Evolutionary conservation across 2,888 invertebrate genomes (phyloP).

Genomic region (Acanthopleura granulata): DNA sequence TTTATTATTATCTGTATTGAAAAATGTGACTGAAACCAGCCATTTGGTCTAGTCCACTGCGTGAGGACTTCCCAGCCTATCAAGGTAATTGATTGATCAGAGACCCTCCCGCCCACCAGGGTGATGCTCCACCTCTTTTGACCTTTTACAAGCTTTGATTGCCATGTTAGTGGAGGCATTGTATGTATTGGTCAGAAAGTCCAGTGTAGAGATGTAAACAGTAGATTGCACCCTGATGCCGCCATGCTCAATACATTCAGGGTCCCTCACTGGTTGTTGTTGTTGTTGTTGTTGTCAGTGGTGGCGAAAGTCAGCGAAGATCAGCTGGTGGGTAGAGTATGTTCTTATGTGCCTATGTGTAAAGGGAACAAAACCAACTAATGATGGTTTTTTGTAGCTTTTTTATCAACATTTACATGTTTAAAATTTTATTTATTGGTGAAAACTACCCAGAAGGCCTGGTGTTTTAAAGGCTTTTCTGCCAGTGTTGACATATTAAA

Average conservation of each 20-base stretch:
- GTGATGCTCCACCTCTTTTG: too few relatives aligned
- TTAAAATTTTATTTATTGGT: constrained; percentile 34
- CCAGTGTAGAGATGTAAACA: constrained; percentile 1
- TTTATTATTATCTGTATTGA: background rate
- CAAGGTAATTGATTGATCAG: too few relatives aligned
- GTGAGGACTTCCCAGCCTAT: too few relatives aligned
- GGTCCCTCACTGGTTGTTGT: background rate
- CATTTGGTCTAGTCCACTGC: too few relatives aligned
- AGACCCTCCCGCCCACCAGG: too few relatives aligned
- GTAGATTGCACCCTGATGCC: background rate
- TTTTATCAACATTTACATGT: constrained; percentile 30
- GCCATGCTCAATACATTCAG: constrained; percentile 4
- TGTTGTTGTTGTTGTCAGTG: too few relatives aligned
- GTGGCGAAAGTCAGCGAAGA: too few relatives aligned
- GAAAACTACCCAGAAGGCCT: constrained; percentile 22
- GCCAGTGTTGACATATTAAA: constrained; percentile 26
- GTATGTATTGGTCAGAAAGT: too few relatives aligned
- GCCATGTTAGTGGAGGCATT: too few relatives aligned
- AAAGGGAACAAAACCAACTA: constrained; percentile 28
- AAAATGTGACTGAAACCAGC: background rate
- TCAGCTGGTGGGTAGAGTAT: constrained; percentile 4
- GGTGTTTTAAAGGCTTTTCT: constrained; percentile 5
- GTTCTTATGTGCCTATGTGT: constrained; percentile 24
- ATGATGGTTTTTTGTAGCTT: constrained; percentile 30
- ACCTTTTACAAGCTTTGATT: too few relatives aligned